phyloP scores from a whole-genome alignment of 35 echinoderm and acorn worm species.

The Patiria miniata region DNA sequence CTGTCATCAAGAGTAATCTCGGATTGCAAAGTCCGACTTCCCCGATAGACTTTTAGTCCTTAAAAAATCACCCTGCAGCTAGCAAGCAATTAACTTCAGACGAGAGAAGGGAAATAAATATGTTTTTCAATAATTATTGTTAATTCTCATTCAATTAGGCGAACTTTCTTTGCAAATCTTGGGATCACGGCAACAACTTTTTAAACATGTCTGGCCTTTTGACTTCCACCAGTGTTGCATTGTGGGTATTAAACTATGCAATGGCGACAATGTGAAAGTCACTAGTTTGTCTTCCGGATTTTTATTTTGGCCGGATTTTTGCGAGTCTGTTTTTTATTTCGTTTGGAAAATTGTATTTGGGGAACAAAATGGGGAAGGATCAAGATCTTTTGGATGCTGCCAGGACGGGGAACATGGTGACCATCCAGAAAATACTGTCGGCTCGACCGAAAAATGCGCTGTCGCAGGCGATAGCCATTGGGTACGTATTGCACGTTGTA shows the following conservation, averaged over 20 bases:
- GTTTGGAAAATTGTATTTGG: neutral
- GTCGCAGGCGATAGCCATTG: constrained; percentile 55
- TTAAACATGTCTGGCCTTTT: neutral
- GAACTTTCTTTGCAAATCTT: too few relatives aligned
- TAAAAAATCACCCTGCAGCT: too few relatives aligned
- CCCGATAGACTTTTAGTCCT: too few relatives aligned
- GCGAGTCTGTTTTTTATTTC: neutral
- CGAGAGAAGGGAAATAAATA: too few relatives aligned
- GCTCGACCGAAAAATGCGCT: constrained; percentile 51
- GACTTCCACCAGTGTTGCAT: neutral
- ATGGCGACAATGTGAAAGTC: constrained; percentile 22
- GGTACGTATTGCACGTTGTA: constrained; percentile 21
- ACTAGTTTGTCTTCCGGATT: neutral
- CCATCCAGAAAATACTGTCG: constrained; percentile 67
- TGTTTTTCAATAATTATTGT: too few relatives aligned
- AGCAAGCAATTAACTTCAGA: too few relatives aligned
- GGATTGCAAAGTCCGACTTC: too few relatives aligned
- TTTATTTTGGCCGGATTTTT: constrained; percentile 4
- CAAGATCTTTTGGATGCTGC: constrained; percentile 79
- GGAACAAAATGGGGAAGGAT: constrained; percentile 69
- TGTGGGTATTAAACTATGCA: constrained; percentile 8
- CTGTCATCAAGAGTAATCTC: too few relatives aligned
- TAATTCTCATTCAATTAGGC: too few relatives aligned
- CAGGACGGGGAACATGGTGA: constrained; percentile 60
- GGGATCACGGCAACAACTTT: neutral